Percentiles rank a stretch among this genome's conserved stretches.
Evolutionary conservation across 2,797 vertebrate species (phyloP).

Genomic region (Staurois parvus): DNA sequence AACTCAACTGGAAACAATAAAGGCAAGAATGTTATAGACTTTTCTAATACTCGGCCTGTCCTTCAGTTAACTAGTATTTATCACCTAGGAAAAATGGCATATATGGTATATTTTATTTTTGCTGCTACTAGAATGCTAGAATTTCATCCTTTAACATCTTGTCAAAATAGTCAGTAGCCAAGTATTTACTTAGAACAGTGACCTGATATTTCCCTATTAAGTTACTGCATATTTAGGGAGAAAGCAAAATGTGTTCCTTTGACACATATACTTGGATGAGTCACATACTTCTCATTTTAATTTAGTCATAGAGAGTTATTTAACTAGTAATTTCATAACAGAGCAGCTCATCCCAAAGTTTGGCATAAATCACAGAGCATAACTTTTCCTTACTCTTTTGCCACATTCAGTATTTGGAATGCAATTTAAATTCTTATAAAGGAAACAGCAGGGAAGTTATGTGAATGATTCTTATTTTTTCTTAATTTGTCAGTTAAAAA

Average conservation of each 20-base stretch:
- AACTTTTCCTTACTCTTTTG: neutral
- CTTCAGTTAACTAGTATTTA: too few species aligned
- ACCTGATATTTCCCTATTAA: constrained; percentile 40
- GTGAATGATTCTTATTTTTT: neutral
- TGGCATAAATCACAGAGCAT: neutral
- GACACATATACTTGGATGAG: constrained; percentile 16
- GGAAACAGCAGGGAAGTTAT: too few species aligned
- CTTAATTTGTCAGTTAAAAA: too few species aligned
- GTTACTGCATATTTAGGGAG: neutral
- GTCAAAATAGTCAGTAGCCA: neutral
- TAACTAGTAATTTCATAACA: constrained; percentile 6
- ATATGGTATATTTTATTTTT: neutral
- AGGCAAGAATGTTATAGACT: too few species aligned
- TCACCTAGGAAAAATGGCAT: too few species aligned
- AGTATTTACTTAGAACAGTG: constrained; percentile 19
- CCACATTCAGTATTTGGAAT: neutral
- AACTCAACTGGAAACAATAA: too few species aligned
- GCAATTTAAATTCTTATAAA: neutral
- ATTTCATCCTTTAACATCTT: constrained; percentile 16
- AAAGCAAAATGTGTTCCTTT: constrained; percentile 22
- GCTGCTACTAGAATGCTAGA: constrained; percentile 13
- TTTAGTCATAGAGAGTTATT: neutral
- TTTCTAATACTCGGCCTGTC: too few species aligned
- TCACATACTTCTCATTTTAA: constrained; percentile 16
- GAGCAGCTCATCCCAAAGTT: neutral